Conservation (phyloP, 2,888 invertebrate genomes). For the Conchocele bisecta region DNA sequence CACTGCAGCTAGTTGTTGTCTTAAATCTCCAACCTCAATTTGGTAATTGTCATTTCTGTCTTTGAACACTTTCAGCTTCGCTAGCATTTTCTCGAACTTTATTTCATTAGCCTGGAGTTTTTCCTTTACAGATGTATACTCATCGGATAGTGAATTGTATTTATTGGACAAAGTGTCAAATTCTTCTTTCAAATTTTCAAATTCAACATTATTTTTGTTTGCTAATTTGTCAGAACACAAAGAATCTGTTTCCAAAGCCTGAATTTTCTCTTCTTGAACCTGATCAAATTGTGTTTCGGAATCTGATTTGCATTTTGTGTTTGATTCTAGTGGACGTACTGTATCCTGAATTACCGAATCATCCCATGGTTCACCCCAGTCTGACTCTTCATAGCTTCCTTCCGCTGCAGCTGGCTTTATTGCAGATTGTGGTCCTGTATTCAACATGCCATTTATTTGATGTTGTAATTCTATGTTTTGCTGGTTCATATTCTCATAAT, state of each 20-base stretch:
- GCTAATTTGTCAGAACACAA: no score
- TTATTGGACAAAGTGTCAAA: background rate
- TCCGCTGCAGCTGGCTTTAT: no score
- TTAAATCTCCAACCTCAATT: slow-evolving; percentile 41
- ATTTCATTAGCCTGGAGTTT: slow-evolving; percentile 23
- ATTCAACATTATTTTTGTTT: slow-evolving; percentile 10
- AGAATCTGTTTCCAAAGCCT: slow-evolving; percentile 8
- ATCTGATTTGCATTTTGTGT: background rate
- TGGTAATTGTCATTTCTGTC: slow-evolving; percentile 81
- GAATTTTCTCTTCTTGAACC: slow-evolving; percentile 10
- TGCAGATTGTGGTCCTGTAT: no score
- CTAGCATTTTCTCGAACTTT: slow-evolving; percentile 84
- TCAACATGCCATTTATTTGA: no score
- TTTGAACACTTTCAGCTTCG: slow-evolving; percentile 93
- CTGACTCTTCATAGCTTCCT: background rate
- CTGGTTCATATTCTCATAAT: no score
- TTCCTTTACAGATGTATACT: slow-evolving; percentile 12
- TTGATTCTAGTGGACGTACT: background rate
- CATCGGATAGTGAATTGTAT: background rate
- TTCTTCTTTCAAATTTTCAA: slow-evolving; percentile 15
- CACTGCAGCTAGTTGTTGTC: slow-evolving; percentile 31
- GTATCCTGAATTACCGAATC: background rate
- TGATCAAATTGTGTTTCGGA: background rate
- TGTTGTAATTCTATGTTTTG: no score
- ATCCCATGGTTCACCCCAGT: slow-evolving; percentile 4